Percentiles rank a stretch among this genome's conserved stretches.
phyloP scores from a whole-genome alignment of 2,113 vertebrate genomes.

The Candoia aspera region DNA sequence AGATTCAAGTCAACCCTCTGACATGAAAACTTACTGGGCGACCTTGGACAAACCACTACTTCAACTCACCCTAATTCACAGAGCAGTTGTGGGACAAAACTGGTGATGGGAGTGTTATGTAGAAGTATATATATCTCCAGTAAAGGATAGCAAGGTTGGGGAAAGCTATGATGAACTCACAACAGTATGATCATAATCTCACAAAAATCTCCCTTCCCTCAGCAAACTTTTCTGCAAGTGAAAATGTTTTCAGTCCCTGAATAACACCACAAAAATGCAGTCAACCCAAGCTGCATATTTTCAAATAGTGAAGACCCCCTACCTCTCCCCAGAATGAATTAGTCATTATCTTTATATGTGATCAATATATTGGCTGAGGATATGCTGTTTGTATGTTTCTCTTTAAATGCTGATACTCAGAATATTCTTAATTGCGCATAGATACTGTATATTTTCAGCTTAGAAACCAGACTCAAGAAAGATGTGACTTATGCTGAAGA shows the following conservation, averaged over 20 bases:
- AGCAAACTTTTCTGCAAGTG: background rate
- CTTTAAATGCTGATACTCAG: background rate
- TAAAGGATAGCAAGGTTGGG: no score
- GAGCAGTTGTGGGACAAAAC: no score
- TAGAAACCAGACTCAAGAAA: constrained; percentile 37
- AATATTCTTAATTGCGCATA: constrained; percentile 43
- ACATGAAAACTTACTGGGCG: no score
- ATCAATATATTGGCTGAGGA: background rate
- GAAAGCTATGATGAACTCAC: no score
- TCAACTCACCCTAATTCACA: no score
- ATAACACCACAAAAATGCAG: background rate
- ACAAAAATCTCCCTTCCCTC: background rate
- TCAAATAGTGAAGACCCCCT: background rate
- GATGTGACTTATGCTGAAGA: constrained; percentile 48
- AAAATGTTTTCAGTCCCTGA: background rate
- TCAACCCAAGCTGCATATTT: background rate
- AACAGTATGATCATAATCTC: background rate
- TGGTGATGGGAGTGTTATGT: no score
- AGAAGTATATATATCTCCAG: no score
- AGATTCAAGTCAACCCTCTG: no score
- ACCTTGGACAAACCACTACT: no score
- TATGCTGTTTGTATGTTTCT: background rate
- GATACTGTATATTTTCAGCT: constrained; percentile 68
- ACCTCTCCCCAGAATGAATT: background rate
- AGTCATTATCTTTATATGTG: background rate